Percentiles rank a stretch among this genome's conserved stretches.
Evolutionary conservation across 2,113 vertebrate genomes (phyloP).

Genomic region (Gallinago undulata): DNA sequence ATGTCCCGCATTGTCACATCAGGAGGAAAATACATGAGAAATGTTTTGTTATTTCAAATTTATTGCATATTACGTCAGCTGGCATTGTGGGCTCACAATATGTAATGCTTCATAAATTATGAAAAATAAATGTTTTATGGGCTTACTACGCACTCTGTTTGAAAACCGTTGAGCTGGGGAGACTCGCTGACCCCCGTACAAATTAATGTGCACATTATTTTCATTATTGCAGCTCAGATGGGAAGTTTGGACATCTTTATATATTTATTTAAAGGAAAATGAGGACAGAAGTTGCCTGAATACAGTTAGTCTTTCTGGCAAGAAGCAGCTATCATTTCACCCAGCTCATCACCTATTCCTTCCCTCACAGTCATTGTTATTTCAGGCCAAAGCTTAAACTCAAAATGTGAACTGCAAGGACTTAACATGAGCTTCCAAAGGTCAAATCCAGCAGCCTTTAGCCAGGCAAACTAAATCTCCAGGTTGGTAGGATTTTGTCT

Average conservation of each 20-base stretch:
- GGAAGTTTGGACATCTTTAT: constrained; percentile 39
- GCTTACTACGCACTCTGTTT: constrained; percentile 46
- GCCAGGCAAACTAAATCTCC: background rate
- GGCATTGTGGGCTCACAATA: constrained; percentile 63
- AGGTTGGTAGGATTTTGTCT: background rate
- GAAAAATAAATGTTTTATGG: constrained; percentile 69
- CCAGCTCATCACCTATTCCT: constrained; percentile 63
- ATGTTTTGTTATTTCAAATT: constrained; percentile 72
- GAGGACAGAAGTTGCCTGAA: constrained; percentile 40
- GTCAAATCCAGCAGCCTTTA: constrained; percentile 38
- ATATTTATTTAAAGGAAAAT: constrained; percentile 50
- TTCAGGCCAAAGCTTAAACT: constrained; percentile 75
- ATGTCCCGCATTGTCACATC: constrained; percentile 64
- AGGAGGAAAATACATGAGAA: constrained; percentile 69
- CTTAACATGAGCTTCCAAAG: constrained; percentile 37
- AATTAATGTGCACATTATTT: constrained; percentile 67
- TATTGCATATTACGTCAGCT: constrained; percentile 70
- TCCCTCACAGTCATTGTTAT: constrained; percentile 70
- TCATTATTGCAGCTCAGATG: constrained; percentile 57
- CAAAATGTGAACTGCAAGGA: constrained; percentile 56
- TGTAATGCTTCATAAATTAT: constrained; percentile 75
- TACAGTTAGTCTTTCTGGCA: constrained; percentile 28
- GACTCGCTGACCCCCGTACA: constrained; percentile 49
- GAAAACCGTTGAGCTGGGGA: constrained; percentile 61
- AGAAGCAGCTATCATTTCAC: constrained; percentile 58